These are phyloP conservation scores for Mallotus villosus DNA, from an alignment of 2,797 vertebrate genomes.

Conservation along the genomic window DNA sequence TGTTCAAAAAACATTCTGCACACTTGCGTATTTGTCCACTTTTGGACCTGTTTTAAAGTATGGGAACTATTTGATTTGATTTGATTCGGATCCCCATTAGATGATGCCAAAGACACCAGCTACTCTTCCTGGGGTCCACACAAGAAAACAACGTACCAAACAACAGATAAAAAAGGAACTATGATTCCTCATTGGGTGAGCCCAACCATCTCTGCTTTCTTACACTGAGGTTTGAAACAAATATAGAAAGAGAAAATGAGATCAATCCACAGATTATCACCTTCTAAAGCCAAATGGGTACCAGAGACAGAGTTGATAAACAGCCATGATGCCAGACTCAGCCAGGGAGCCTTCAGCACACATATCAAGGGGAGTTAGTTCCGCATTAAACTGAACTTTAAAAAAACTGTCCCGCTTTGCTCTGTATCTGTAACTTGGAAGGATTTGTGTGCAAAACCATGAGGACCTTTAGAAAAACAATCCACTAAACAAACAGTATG, in stretches of 20 bases:
- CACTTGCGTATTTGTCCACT: too few species aligned
- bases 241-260: constrained; percentile 2
- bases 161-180: background rate
- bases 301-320: constrained; percentile 14
- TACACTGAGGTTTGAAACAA: background rate
- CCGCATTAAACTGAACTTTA: constrained; percentile 7
- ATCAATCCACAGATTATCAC: constrained; percentile 23
- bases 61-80: too few species aligned
- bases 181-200: background rate
- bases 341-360: constrained; percentile 5
- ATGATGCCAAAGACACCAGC: too few species aligned
- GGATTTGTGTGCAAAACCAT: constrained; percentile 9
- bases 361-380: constrained; percentile 24
- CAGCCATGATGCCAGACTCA: constrained; percentile 1
- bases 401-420: background rate
- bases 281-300: constrained; percentile 4
- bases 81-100: too few species aligned
- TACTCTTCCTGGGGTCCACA: too few species aligned
- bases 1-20: background rate
- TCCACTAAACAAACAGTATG: background rate
- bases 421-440: background rate
- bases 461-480: background rate
- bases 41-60: too few species aligned
- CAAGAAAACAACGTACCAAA: too few species aligned
- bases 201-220: background rate